phyloP scores from a whole-genome alignment of 2,888 invertebrate genomes.

The Oscheius sp. region DNA sequence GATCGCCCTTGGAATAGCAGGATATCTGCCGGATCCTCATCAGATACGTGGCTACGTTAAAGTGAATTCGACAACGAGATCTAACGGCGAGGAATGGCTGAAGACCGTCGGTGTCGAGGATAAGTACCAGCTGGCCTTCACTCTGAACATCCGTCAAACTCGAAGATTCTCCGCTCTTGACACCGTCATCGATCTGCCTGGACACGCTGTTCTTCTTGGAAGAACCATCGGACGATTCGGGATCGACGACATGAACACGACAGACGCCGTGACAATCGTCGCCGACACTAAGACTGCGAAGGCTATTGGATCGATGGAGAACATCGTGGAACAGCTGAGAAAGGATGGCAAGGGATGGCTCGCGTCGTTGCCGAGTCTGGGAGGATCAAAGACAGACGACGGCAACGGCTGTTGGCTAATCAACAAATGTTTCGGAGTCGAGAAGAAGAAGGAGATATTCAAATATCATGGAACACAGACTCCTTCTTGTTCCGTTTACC shows the following conservation, averaged over 20 bases:
- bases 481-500: no score
- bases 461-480: no score
- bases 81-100: neutral
- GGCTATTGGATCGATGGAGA: conserved; percentile 7
- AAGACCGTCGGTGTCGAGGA: neutral
- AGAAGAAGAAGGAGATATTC: no score
- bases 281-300: conserved; percentile 10
- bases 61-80: neutral
- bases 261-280: conserved; percentile 12
- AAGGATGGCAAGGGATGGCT: neutral
- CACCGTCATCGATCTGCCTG: conserved; percentile 19
- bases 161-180: conserved; percentile 3
- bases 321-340: neutral
- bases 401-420: no score
- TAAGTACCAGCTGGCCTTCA: conserved; percentile 4
- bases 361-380: no score
- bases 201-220: neutral
- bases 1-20: neutral
- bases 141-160: neutral
- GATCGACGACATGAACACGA: neutral
- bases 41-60: conserved; percentile 12
- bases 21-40: no score
- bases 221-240: neutral
- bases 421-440: no score
- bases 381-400: no score